Evolutionary conservation across 2,797 vertebrate genomes (phyloP), one percentile per base, ranked within the genome.

Genomic region (Poecilia wingei): DNA sequence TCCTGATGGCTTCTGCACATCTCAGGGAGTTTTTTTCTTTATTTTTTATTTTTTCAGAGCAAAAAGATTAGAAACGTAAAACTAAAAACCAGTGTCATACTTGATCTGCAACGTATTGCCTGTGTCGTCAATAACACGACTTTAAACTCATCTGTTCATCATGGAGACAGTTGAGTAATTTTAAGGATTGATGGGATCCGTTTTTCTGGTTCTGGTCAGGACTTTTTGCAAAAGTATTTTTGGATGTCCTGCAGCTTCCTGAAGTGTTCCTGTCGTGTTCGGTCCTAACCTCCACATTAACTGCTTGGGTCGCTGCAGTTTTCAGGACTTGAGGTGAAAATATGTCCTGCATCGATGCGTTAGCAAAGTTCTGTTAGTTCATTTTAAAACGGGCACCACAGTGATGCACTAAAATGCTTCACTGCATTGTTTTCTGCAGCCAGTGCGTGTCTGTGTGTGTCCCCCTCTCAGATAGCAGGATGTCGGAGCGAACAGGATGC

Each of bases 401-500:
- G 68, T 76, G 59, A 76, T 33, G 31, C 55, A 13, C 46, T 55
- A 51, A 81, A 79, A 28, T 4, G 59, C 64, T 45, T 14, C n/a
- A 13, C 39, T 70, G 22, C 41, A 79, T 88, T 91, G 83, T 91
- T 74, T 85, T 31, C 43, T 51, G 51, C 20, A 59, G 79, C 79
- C 64, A 53, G 14, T 49, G 55, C 80, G 73, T 55, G n/a, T 66
- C 64, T 73, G 79, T 74, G 78, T 43, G 36, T 43, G 36, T 72
- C 61, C 78, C 71, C 79, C 87, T 45, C 74, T 88, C 46, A 66
- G 70, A 84, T 76, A 82, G 90, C 89, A 92, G 91, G 76, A 64
- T 74, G 80, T 75, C 81, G 57, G 39, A 78, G 83, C 43, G 90
- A 90, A 86, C 86, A 92, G 92, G 92, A 93, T 88, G 88, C 84